phyloP scores from a whole-genome alignment of 2,888 invertebrate genomes.

The Allygus modestus region DNA sequence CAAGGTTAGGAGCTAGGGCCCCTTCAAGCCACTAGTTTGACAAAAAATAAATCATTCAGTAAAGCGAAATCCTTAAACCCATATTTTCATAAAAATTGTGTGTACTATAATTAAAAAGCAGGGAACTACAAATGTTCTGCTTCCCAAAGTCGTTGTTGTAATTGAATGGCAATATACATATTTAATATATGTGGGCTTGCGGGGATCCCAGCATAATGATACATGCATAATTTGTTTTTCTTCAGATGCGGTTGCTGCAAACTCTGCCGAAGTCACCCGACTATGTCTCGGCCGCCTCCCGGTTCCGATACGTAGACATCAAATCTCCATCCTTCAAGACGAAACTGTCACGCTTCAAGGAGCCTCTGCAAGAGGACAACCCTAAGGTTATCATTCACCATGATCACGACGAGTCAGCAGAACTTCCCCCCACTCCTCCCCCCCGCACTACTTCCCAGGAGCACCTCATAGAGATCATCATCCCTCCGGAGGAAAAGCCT shows the following conservation, averaged over 20 bases:
- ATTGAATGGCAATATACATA: no score
- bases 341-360: slow-evolving; percentile 67
- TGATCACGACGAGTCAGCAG: slow-evolving; percentile 23
- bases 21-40: no score
- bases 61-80: no score
- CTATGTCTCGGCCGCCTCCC: slow-evolving; percentile 40
- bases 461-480: slow-evolving; percentile 67
- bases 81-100: no score
- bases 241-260: slow-evolving; percentile 29
- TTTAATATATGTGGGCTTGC: no score
- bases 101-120: no score
- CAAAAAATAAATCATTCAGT: no score
- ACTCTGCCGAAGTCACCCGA: slow-evolving; percentile 60
- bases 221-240: no score
- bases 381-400: slow-evolving; percentile 63
- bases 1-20: no score
- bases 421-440: background rate
- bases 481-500: slow-evolving; percentile 63
- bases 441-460: slow-evolving; percentile 53
- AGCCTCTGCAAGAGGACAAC: slow-evolving; percentile 59
- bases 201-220: no score
- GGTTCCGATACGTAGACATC: slow-evolving; percentile 68
- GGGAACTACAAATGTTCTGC: no score
- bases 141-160: no score
- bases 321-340: slow-evolving; percentile 70